Base-by-base conservation (phyloP, 1,140 invertebrate species). In the Scaptodrosophila lebanonensis region DNA sequence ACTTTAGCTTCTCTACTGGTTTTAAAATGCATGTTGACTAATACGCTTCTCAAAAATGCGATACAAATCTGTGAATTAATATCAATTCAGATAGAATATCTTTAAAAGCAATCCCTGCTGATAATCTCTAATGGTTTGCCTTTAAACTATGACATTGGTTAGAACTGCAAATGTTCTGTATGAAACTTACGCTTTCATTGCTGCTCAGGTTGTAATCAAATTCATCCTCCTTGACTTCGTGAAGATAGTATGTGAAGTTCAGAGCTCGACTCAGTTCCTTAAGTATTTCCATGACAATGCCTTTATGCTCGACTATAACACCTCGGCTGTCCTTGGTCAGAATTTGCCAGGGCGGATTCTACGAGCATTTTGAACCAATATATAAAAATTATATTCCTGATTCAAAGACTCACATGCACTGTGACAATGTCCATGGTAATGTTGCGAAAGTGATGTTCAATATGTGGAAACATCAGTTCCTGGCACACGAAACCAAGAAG, bases 311-410 rank as follows among this genome's bases (percentile, higher is more conserved):
- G 0, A 88, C 82, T 1, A 91, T 86, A 0, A 88, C 69, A 0
- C 91, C 92, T 2, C 88, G 87, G 11, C 88, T 87, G 50, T 92
- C 91, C 12, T 67, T 86, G 30, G 88, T 88, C 1, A 95, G 83
- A 6, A 93, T 92, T 75, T 95, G 93, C 94, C 94, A 96, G 0
- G 95, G 95, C 1, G 94, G 94, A 89, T 93, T 94, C 95, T 96
- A 85, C 42, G 87, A 88, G 64, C 69, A 58, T 66, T 63, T 73
- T 54, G 48, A 82, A 61, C 56, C 64, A 79, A 73, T 71, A 68
- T 66, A 73, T 69, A 66, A 56, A 4, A 15, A 58, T 50, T 56
- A 70, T 75, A 83, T 71, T 70, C 44, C 62, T 77, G 48, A 56
- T 56, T 75, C 75, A 72, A 79, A 66, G 48, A 61, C 73, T 79